Conservation (phyloP, 1,140 invertebrate genomes). For the Nymphalis io region DNA sequence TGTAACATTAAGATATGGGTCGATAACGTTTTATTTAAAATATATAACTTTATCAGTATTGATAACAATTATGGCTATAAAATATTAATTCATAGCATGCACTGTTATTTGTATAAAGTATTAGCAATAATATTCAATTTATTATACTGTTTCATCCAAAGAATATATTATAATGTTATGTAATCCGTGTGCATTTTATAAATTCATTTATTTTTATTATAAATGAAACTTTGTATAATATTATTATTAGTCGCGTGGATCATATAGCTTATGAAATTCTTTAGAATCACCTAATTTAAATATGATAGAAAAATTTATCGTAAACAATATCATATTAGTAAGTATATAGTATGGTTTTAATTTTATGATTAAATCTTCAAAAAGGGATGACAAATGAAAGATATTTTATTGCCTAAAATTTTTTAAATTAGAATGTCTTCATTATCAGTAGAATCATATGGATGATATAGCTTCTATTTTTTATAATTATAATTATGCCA, state of each 20-base stretch:
- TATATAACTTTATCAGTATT: background rate
- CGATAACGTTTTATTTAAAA: background rate
- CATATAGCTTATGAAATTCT: conserved; percentile 8
- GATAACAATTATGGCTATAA: background rate
- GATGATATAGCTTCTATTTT: conserved; percentile 22
- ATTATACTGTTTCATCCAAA: background rate
- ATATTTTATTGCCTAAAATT: conserved; percentile 3
- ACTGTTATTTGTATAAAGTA: conserved; percentile 3
- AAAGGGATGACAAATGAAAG: background rate
- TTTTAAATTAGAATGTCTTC: background rate
- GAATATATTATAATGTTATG: conserved; percentile 2
- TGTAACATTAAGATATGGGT: no score
- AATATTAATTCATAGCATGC: background rate
- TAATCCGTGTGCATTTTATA: conserved; percentile 5
- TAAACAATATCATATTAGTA: background rate
- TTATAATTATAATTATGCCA: conserved; percentile 20
- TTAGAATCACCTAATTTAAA: conserved; percentile 1
- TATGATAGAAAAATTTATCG: conserved; percentile 10
- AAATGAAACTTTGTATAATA: background rate
- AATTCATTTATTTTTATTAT: background rate
- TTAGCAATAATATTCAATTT: conserved; percentile 8
- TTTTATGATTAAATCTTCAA: background rate
- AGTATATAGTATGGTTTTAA: background rate
- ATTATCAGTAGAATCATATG: conserved; percentile 1
- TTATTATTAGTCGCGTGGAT: conserved; percentile 9